Evolutionary conservation across 2,888 invertebrate species (phyloP).

Genomic region (Ecliptopera silaceata): DNA sequence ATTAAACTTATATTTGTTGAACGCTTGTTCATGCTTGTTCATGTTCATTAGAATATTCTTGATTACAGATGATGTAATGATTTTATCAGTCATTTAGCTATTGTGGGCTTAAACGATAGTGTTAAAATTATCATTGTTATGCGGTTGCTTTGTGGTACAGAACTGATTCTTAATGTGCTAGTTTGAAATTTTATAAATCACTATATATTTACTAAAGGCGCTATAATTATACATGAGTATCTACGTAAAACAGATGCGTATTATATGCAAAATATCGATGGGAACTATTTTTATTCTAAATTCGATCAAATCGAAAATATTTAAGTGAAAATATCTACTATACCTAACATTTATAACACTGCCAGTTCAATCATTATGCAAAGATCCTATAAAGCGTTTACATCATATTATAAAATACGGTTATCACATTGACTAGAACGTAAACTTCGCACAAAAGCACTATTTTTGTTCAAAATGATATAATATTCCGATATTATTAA

Average conservation of each 20-base stretch:
- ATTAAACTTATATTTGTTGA: too few relatives aligned
- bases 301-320: slow-evolving; percentile 12
- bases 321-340: not conserved
- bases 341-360: not conserved
- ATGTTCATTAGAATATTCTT: too few relatives aligned
- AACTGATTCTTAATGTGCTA: too few relatives aligned
- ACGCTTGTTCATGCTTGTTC: too few relatives aligned
- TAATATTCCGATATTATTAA: slow-evolving; percentile 39
- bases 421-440: slow-evolving; percentile 41
- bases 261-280: slow-evolving; percentile 4
- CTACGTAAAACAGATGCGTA: not conserved
- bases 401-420: slow-evolving; percentile 29
- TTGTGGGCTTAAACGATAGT: too few relatives aligned
- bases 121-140: too few relatives aligned
- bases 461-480: slow-evolving; percentile 24
- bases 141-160: too few relatives aligned
- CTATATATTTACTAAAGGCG: too few relatives aligned
- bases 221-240: too few relatives aligned
- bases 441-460: slow-evolving; percentile 28
- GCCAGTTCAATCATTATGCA: slow-evolving; percentile 3
- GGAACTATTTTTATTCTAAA: slow-evolving; percentile 3
- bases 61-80: too few relatives aligned
- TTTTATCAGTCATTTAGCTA: too few relatives aligned
- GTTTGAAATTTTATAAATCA: too few relatives aligned
- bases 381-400: slow-evolving; percentile 10